Evolutionary conservation across 2,113 vertebrate genomes (phyloP).

Genomic region (Vulpes ferrilata): DNA sequence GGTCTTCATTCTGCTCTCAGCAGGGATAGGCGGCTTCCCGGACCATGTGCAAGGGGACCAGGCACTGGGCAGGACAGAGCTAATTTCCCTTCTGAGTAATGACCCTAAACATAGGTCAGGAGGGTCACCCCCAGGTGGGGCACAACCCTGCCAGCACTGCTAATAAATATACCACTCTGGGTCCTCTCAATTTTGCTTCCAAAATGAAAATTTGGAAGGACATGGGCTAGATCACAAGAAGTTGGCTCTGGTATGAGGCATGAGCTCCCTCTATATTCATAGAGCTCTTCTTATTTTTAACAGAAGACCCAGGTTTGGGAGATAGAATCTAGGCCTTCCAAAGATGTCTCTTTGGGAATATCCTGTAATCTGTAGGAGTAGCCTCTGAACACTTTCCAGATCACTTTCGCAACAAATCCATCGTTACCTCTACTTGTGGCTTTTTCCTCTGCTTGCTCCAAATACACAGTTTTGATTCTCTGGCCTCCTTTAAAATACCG

Average conservation of each 20-base stretch:
- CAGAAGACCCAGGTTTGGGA: background rate
- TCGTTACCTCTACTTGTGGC: background rate
- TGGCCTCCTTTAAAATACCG: background rate
- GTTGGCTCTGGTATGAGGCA: background rate
- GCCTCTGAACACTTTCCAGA: background rate
- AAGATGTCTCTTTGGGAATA: background rate
- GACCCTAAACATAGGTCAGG: background rate
- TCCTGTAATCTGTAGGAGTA: background rate
- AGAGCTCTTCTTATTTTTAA: background rate
- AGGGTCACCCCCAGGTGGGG: background rate
- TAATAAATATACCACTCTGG: background rate
- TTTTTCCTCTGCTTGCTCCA: background rate
- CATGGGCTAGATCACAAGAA: background rate
- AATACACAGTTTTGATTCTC: background rate
- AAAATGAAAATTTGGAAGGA: background rate
- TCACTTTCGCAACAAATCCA: background rate
- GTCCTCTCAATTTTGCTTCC: background rate
- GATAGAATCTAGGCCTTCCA: background rate
- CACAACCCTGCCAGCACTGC: background rate
- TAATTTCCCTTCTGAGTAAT: background rate
- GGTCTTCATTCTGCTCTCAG: background rate
- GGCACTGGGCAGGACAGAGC: background rate
- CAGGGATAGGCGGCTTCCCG: background rate
- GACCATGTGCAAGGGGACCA: background rate
- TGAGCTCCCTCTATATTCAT: background rate